Percentiles rank a stretch among this genome's conserved stretches.
phyloP scores from a whole-genome alignment of 2,797 vertebrate genomes.

The Alca torda region DNA sequence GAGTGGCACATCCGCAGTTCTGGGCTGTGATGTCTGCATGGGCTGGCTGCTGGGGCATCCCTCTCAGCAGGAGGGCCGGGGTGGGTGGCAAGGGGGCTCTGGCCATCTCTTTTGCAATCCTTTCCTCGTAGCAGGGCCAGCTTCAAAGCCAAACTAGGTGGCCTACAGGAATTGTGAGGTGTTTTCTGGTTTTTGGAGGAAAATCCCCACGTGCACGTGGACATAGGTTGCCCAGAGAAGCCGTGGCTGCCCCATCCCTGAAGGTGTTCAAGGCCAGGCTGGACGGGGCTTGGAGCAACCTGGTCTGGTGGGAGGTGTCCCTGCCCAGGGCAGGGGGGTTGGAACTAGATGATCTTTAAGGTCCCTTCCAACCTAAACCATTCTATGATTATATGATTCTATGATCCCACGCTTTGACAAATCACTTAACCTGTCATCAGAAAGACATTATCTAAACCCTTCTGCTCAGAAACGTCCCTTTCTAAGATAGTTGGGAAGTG shows the following conservation, averaged over 20 bases:
- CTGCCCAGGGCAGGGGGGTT: neutral
- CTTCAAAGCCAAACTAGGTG: neutral
- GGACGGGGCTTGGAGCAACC: neutral
- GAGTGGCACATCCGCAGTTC: neutral
- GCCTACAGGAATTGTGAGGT: neutral
- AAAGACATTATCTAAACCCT: neutral
- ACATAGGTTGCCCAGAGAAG: neutral
- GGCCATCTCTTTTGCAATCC: neutral
- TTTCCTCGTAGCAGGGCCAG: neutral
- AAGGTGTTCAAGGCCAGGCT: neutral
- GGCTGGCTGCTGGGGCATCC: rapidly evolving
- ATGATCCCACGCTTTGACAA: rapidly evolving
- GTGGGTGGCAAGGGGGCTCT: neutral
- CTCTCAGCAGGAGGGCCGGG: neutral
- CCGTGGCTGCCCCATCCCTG: neutral
- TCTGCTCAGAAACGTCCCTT: neutral
- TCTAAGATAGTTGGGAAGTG: neutral
- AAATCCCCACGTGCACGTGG: rapidly evolving
- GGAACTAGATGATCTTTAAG: neutral
- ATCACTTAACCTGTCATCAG: neutral
- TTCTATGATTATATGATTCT: neutral
- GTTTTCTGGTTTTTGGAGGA: neutral
- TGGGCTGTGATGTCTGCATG: neutral
- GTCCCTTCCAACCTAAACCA: neutral
- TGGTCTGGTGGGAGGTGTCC: neutral